A percentile compares a stretch with the other conserved stretches of the same genome.
These are phyloP conservation scores for Pipra filicauda DNA, from an alignment of 2,113 vertebrate genomes.

Conservation along the genomic window DNA sequence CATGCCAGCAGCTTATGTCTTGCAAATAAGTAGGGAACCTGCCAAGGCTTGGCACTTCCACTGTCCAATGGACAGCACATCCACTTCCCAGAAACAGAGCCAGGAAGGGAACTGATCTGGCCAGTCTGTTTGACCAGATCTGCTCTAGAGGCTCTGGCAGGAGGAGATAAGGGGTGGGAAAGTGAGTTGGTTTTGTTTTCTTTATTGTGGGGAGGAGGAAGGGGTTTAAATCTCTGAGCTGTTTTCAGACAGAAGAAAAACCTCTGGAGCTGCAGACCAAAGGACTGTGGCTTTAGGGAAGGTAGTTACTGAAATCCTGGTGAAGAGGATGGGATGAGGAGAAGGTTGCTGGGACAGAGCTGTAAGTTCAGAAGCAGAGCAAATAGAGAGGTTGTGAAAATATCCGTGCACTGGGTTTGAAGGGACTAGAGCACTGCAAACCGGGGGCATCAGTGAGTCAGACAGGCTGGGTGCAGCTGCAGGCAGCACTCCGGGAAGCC, in stretches of 20 bases:
- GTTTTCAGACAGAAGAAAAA: background rate
- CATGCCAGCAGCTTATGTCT: slow-evolving; percentile 46
- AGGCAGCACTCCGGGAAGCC: background rate
- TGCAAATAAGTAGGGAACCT: slow-evolving; percentile 44
- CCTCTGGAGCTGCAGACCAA: slow-evolving; percentile 10
- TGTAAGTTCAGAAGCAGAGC: background rate
- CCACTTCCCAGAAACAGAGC: slow-evolving; percentile 29
- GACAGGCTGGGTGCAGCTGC: slow-evolving; percentile 18
- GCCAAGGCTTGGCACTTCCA: slow-evolving; percentile 41
- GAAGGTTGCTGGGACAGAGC: background rate
- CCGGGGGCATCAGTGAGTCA: background rate
- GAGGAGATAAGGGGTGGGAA: background rate
- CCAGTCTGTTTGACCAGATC: slow-evolving; percentile 2
- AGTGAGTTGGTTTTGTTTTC: background rate
- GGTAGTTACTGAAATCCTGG: background rate
- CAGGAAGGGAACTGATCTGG: background rate
- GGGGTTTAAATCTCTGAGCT: background rate
- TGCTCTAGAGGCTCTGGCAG: slow-evolving; percentile 15
- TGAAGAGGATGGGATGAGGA: background rate
- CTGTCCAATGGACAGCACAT: slow-evolving; percentile 34
- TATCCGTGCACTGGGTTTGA: background rate
- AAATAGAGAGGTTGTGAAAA: background rate
- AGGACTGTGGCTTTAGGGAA: background rate
- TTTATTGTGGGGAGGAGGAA: background rate
- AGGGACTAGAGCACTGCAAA: background rate